Percentiles rank a stretch among this genome's conserved stretches.
These are phyloP conservation scores for Nothocercus nigrocapillus DNA, from an alignment of 2,113 vertebrate species.

Conservation along the genomic window DNA sequence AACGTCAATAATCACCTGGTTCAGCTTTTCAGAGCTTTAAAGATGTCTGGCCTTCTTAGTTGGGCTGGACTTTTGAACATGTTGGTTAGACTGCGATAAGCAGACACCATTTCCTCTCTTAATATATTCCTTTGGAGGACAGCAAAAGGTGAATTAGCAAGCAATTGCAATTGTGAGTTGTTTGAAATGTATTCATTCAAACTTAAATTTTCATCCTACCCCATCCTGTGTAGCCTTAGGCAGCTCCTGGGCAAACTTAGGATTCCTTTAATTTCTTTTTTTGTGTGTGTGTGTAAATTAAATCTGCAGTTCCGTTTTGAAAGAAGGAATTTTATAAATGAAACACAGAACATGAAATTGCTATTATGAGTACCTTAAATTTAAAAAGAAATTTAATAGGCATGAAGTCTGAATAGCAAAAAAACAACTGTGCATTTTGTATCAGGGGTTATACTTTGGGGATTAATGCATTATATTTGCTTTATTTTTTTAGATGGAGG, in stretches of 20 bases:
- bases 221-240: not conserved
- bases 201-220: not conserved
- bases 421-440: not conserved
- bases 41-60: not conserved
- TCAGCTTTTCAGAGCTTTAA: not conserved
- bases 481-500: accelerated
- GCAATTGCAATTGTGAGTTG: not conserved
- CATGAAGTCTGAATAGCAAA: not conserved
- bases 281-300: not conserved
- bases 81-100: not conserved
- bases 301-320: not conserved
- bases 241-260: not conserved
- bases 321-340: not conserved
- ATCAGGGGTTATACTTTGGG: accelerated
- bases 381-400: not conserved
- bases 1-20: not conserved
- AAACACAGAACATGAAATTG: not conserved
- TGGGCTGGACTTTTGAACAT: not conserved
- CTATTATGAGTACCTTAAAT: not conserved
- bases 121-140: not conserved
- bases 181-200: not conserved
- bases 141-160: not conserved
- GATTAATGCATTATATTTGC: not conserved
- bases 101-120: not conserved
- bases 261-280: not conserved